These are phyloP conservation scores for Diadophis punctatus DNA, from an alignment of 2,113 vertebrate species.

Conservation along the genomic window DNA sequence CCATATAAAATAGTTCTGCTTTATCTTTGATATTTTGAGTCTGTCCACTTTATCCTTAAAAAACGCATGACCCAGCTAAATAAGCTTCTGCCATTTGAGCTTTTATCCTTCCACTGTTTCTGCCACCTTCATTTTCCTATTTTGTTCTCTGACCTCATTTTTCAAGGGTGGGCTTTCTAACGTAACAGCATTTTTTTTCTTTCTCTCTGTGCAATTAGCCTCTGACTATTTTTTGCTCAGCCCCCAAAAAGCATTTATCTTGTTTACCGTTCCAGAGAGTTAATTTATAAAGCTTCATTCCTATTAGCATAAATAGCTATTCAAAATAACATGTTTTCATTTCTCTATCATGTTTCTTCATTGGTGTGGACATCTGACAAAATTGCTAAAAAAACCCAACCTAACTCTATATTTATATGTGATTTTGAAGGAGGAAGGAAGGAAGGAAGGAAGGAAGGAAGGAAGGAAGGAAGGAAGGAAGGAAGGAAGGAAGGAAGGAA, in stretches of 20 bases:
- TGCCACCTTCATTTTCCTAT: slow-evolving; percentile 15
- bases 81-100: neutral
- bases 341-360: slow-evolving; percentile 4
- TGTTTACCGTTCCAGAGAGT: slow-evolving; percentile 46
- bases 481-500: too few species aligned
- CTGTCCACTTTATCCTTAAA: slow-evolving; percentile 27
- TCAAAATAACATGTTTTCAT: slow-evolving; percentile 23
- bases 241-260: slow-evolving; percentile 39
- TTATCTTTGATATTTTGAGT: neutral
- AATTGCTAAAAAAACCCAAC: neutral
- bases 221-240: slow-evolving; percentile 47
- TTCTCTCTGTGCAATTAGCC: slow-evolving; percentile 48
- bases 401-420: neutral
- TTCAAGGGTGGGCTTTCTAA: slow-evolving; percentile 34
- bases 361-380: neutral
- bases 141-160: slow-evolving; percentile 31
- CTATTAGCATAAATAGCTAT: slow-evolving; percentile 52
- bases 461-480: too few species aligned
- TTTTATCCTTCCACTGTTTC: slow-evolving; percentile 30
- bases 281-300: slow-evolving; percentile 49
- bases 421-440: neutral
- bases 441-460: too few species aligned
- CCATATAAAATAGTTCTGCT: neutral
- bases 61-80: slow-evolving; percentile 35
- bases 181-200: slow-evolving; percentile 44